Evolutionary conservation across 1,140 invertebrate species (phyloP).

Genomic region (Melanaphis sacchari): DNA sequence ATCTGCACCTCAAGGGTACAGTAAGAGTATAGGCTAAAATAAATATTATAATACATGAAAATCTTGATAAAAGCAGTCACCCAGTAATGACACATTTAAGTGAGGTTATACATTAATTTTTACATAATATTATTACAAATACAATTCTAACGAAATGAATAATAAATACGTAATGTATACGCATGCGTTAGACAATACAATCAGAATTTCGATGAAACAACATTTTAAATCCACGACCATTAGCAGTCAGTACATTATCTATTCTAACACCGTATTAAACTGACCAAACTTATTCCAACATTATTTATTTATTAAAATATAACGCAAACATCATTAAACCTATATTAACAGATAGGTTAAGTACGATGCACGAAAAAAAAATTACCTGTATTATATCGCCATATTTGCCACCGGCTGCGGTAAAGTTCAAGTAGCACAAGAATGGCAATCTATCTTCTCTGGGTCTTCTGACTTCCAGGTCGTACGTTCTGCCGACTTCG

Average conservation of each 20-base stretch:
- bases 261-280: neutral
- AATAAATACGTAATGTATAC: neutral
- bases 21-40: no score
- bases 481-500: slow-evolving; percentile 79
- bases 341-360: no score
- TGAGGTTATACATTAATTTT: no score
- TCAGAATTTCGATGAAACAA: neutral
- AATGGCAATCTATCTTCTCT: slow-evolving; percentile 78
- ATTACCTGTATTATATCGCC: slow-evolving; percentile 80
- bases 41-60: no score
- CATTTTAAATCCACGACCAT: neutral
- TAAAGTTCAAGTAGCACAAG: slow-evolving; percentile 81
- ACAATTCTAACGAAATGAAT: neutral
- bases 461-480: slow-evolving; percentile 76
- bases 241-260: neutral
- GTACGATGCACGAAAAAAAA: neutral
- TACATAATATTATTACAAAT: neutral
- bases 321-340: no score
- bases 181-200: neutral
- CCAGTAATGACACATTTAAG: no score
- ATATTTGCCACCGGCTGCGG: slow-evolving; percentile 73
- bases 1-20: no score
- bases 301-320: neutral
- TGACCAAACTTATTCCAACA: neutral
- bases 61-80: no score